Conservation (phyloP, 37 sponge, comb jelly and placozoan genomes). For the Sycon ciliatum region DNA sequence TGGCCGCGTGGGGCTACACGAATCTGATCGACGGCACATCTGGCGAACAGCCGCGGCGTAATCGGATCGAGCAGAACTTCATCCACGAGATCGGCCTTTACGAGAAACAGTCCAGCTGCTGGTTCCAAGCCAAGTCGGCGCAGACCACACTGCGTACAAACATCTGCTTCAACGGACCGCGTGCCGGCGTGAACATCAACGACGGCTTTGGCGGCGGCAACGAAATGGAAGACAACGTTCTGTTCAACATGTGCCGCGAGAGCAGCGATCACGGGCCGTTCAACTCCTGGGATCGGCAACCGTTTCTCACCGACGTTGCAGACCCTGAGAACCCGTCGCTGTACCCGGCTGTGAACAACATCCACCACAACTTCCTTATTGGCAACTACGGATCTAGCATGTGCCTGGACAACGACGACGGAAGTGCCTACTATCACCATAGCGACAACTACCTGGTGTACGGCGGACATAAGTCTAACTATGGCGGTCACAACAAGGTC, state of each 20-base stretch:
- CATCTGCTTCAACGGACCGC: constrained; percentile 44
- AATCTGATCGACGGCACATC: constrained; percentile 37
- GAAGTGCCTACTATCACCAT: constrained; percentile 36
- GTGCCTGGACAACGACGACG: constrained; percentile 45
- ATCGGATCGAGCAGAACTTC: constrained; percentile 22
- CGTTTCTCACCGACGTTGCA: constrained; percentile 20
- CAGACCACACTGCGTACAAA: constrained; percentile 26
- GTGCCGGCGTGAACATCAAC: constrained; percentile 42
- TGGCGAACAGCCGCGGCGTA: constrained; percentile 38
- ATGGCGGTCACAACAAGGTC: constrained; percentile 37
- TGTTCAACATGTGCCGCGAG: constrained; percentile 36
- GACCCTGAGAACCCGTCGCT: constrained; percentile 35
- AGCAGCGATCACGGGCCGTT: constrained; percentile 43
- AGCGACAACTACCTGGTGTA: constrained; percentile 39
- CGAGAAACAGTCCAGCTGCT: constrained; percentile 32
- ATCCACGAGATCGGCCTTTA: constrained; percentile 39
- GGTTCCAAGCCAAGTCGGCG: constrained; percentile 24
- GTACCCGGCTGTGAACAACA: constrained; percentile 14
- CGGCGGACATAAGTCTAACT: constrained; percentile 45
- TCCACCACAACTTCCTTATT: constrained; percentile 32
- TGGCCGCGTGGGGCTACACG: not conserved
- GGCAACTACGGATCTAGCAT: constrained; percentile 37
- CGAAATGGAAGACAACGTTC: constrained; percentile 17
- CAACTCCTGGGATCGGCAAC: constrained; percentile 40
- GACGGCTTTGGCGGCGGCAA: constrained; percentile 48